A percentile compares a stretch with the other conserved stretches of the same genome.
Conservation (phyloP, 2,113 vertebrate genomes). For the Gymnogyps californianus region DNA sequence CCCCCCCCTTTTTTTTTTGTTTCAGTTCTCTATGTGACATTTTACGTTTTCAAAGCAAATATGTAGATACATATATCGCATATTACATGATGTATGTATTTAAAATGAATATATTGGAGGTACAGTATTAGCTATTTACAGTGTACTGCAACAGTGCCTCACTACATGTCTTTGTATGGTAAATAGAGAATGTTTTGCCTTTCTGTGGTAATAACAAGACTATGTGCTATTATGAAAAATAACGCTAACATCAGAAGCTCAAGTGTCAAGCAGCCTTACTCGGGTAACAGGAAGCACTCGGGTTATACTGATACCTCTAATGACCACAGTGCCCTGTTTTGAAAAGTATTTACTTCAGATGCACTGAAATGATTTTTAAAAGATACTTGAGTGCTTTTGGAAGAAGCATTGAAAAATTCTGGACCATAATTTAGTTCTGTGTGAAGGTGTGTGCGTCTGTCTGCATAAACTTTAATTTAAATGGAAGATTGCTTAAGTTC, state of each 20-base stretch:
- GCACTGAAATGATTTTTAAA: neutral
- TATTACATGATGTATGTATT: neutral
- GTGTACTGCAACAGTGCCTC: accelerated
- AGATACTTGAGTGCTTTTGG: neutral
- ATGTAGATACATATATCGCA: accelerated
- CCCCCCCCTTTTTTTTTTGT: neutral
- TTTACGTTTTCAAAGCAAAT: neutral
- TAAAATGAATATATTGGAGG: neutral
- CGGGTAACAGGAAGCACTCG: neutral
- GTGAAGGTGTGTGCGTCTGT: neutral
- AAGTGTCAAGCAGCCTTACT: neutral
- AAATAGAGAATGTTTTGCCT: neutral
- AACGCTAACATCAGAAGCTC: neutral
- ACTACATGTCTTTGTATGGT: too few species aligned
- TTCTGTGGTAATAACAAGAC: neutral
- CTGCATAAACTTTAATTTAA: neutral
- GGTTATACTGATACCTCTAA: neutral
- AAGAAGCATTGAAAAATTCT: neutral
- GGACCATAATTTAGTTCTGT: neutral
- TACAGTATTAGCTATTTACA: neutral
- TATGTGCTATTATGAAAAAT: neutral
- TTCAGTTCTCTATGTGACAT: neutral
- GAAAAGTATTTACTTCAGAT: neutral
- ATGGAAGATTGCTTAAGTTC: neutral
- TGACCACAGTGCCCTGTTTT: neutral